Evolutionary conservation across 2,888 invertebrate species (phyloP), one percentile per base, ranked within the genome.

Genomic region (Noctua fimbriata): DNA sequence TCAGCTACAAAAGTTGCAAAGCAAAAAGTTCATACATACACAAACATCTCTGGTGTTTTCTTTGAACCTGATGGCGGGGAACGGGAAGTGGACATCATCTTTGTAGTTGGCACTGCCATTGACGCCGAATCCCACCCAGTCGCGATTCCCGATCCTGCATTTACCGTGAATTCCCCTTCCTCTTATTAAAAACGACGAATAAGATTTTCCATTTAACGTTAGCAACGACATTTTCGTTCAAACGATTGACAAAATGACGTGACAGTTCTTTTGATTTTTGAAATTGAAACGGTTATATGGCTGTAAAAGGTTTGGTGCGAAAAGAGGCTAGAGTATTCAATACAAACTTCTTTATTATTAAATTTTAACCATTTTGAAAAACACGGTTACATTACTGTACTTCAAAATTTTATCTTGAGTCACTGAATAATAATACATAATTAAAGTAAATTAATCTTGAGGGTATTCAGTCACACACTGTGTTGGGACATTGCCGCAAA

Each of bases 91-190:
- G 0, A 95, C 88, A 63, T 96, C 93, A 89, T 98, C 98, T 70
- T 96, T 94, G 89, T 98, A 98, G 83, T 90, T 94, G 1, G 97
- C 95, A 18, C 91, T 88, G 0, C 98, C 98, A 88, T 97, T 98
- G n/a, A 95, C 84, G 0, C 98, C 98, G 86, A 93, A 96, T 0
- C 98, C 98, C 2, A 98, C 98, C 84, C 98, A 97, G 89, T 98
- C 98, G 60, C 98, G 94, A 87, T 97, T 97, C 1, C 98, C 98
- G 79, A 97, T 97, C 49, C 95, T 92, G 78, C 93, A 93, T 66
- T 92, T 90, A 10, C 94, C 93, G 83, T 95, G 92, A 1, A 93
- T 79, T 5, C 77, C 60, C 28, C 3, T 90, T 88, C 55, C 93
- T 91, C 63, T 89, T 79, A 81, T 87, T 74, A 73, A 76, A 28